Evolutionary conservation across 1,140 invertebrate genomes (phyloP).

Genomic region (silkworm (Bombyx mori)): ASM3026992v2 NC_085111.1:6669001-6669500

Average conservation of each 20-base stretch:
- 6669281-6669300: too few relatives aligned
- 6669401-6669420: too few relatives aligned
- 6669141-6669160: slow-evolving; percentile 8
- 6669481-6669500: slow-evolving; percentile 33
- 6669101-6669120: slow-evolving; percentile 36
- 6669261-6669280: too few relatives aligned
- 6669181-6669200: slow-evolving; percentile 15
- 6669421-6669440: too few relatives aligned
- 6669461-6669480: neutral
- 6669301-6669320: too few relatives aligned
- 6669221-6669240: too few relatives aligned
- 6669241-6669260: too few relatives aligned
- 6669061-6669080: slow-evolving; percentile 62
- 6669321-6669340: too few relatives aligned
- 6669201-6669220: too few relatives aligned
- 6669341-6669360: too few relatives aligned
- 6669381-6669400: too few relatives aligned
- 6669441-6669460: slow-evolving; percentile 11
- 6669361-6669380: too few relatives aligned
- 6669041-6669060: slow-evolving; percentile 16
- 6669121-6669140: slow-evolving; percentile 27
- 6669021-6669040: neutral
- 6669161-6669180: slow-evolving; percentile 27
- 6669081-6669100: slow-evolving; percentile 36
- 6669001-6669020: slow-evolving; percentile 30